phyloP scores from a whole-genome alignment of 2,113 vertebrate genomes.

The Glaucidium brasilianum region DNA sequence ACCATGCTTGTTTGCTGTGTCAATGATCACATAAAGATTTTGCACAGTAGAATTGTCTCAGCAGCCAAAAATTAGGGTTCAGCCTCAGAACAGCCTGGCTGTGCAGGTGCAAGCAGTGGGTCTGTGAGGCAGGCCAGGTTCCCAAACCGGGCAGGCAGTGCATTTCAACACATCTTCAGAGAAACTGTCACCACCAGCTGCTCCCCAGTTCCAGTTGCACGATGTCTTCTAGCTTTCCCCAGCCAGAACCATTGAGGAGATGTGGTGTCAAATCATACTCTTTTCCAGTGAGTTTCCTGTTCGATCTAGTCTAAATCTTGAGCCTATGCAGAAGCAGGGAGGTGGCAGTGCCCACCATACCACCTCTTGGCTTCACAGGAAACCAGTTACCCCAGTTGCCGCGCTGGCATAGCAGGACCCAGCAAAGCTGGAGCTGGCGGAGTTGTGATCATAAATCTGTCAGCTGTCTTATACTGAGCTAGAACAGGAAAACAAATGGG shows the following conservation, averaged over 20 bases:
- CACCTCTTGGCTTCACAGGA: background rate
- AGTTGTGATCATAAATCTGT: background rate
- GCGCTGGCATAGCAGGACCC: background rate
- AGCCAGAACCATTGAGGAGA: background rate
- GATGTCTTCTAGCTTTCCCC: background rate
- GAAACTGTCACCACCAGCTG: background rate
- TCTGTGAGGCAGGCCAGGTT: background rate
- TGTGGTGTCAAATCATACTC: background rate
- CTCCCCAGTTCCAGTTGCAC: background rate
- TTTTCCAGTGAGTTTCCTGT: background rate
- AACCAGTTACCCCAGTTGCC: background rate
- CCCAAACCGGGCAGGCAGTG: fast-evolving
- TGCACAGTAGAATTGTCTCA: background rate
- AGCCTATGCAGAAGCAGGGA: background rate
- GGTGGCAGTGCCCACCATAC: fast-evolving
- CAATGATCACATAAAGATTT: background rate
- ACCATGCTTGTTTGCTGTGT: background rate
- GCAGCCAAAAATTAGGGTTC: background rate
- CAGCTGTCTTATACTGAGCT: background rate
- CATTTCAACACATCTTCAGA: background rate
- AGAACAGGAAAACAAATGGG: background rate
- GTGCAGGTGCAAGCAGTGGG: background rate
- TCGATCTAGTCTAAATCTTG: background rate
- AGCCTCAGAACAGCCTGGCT: background rate
- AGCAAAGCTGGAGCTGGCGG: background rate